phyloP scores from a whole-genome alignment of 2,113 vertebrate genomes.

The Clarias magur region DNA sequence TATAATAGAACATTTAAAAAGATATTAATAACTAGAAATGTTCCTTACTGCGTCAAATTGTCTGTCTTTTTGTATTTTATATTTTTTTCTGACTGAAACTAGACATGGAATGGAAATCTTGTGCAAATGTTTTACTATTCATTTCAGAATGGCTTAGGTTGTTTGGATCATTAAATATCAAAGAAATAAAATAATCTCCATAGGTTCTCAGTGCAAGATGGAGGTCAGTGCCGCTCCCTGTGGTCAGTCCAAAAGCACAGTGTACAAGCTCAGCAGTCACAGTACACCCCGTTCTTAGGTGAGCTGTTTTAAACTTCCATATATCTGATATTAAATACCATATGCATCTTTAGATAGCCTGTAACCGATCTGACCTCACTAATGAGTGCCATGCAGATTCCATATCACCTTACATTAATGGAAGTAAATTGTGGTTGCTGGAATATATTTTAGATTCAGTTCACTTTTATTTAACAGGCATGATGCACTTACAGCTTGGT shows the following conservation, averaged over 20 bases:
- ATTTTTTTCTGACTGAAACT: neutral
- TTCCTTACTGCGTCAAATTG: neutral
- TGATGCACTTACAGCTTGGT: neutral
- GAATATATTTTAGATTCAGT: neutral
- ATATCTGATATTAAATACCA: neutral
- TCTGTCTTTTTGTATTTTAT: neutral
- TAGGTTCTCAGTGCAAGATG: constrained; percentile 56
- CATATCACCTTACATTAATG: neutral
- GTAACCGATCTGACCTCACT: neutral
- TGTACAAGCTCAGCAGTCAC: constrained; percentile 28
- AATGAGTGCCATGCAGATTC: neutral
- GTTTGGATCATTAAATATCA: neutral
- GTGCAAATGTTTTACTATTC: neutral
- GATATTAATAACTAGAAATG: neutral
- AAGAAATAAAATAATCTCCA: neutral
- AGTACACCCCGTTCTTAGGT: constrained; percentile 55
- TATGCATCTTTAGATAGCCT: neutral
- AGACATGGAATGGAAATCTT: neutral
- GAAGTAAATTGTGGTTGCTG: neutral
- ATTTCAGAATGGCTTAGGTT: neutral
- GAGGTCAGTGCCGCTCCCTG: constrained; percentile 48
- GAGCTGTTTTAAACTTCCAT: constrained; percentile 25
- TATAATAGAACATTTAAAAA: neutral
- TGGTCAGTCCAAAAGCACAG: constrained; percentile 41
- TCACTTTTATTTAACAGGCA: neutral